A percentile compares a stretch with the other conserved stretches of the same genome.
phyloP scores from a whole-genome alignment of 1,140 invertebrate species.

The Protaetia brevitarsis region DNA sequence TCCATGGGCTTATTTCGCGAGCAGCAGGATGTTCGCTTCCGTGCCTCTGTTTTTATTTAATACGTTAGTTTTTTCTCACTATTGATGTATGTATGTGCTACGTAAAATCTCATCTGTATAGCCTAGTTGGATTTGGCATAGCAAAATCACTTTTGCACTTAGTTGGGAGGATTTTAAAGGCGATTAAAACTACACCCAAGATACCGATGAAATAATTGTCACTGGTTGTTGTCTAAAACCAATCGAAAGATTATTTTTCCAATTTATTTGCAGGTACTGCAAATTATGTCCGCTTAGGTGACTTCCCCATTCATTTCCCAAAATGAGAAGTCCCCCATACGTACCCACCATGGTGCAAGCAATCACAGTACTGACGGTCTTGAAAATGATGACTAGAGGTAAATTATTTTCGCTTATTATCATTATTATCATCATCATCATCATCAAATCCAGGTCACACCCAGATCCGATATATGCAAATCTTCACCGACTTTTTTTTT shows the following conservation, averaged over 20 bases:
- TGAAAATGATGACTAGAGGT: constrained; percentile 80
- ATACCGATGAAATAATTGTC: background rate
- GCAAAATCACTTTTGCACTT: no score
- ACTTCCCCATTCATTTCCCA: constrained; percentile 41
- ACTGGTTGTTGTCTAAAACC: background rate
- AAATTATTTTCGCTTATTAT: constrained; percentile 35
- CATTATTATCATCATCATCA: background rate
- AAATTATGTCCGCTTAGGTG: constrained; percentile 50
- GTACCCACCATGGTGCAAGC: constrained; percentile 74
- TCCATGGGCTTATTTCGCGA: constrained; percentile 35
- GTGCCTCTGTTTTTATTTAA: background rate
- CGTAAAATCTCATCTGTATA: background rate
- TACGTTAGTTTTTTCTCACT: background rate
- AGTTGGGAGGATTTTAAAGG: no score
- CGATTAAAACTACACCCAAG: background rate
- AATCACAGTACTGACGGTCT: constrained; percentile 77
- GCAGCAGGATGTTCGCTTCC: constrained; percentile 38
- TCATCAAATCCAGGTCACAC: background rate
- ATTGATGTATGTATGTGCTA: background rate
- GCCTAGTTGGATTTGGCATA: background rate
- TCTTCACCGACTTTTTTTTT: background rate
- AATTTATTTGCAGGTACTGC: constrained; percentile 23
- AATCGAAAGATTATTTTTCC: background rate
- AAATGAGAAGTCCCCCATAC: constrained; percentile 59
- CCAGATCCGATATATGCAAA: background rate